These are phyloP conservation scores for Ecdyonurus torrentis DNA, from an alignment of 2,888 invertebrate genomes.

Conservation along the genomic window DNA sequence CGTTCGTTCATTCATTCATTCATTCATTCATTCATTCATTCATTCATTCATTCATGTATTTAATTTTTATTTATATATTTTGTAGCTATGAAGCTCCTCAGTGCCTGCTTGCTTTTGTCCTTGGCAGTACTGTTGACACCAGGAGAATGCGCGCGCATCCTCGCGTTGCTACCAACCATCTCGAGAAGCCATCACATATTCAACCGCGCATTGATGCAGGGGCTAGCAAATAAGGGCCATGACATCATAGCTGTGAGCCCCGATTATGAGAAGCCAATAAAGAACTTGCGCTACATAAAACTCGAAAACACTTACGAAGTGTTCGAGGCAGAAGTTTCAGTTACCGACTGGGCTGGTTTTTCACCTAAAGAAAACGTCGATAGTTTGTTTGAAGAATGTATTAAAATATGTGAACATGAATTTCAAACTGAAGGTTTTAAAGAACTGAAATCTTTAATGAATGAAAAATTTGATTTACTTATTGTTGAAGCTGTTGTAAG, in stretches of 20 bases:
- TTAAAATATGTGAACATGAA: background rate
- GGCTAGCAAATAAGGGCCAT: conserved; percentile 18
- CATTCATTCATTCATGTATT: too few relatives aligned
- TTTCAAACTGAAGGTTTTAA: background rate
- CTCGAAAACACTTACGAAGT: background rate
- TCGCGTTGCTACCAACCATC: conserved; percentile 12
- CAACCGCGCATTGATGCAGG: conserved; percentile 16
- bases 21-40: too few relatives aligned
- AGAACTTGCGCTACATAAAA: background rate
- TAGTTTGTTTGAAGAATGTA: background rate
- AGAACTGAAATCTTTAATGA: background rate
- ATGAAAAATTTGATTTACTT: background rate
- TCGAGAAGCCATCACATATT: conserved; percentile 18
- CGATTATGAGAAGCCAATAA: conserved; percentile 11
- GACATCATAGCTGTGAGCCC: conserved; percentile 18
- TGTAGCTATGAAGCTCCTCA: background rate
- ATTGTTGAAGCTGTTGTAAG: background rate
- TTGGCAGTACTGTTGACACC: background rate
- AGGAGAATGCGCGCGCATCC: conserved; percentile 10
- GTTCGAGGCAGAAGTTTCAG: conserved; percentile 4
- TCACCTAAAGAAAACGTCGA: background rate
- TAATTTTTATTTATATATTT: too few relatives aligned
- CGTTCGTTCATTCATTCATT: too few relatives aligned
- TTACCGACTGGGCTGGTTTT: background rate
- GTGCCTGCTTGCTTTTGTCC: background rate